Evolutionary conservation across 2,797 vertebrate species (phyloP).

Genomic region (Lepilemur ruficaudatus): DNA sequence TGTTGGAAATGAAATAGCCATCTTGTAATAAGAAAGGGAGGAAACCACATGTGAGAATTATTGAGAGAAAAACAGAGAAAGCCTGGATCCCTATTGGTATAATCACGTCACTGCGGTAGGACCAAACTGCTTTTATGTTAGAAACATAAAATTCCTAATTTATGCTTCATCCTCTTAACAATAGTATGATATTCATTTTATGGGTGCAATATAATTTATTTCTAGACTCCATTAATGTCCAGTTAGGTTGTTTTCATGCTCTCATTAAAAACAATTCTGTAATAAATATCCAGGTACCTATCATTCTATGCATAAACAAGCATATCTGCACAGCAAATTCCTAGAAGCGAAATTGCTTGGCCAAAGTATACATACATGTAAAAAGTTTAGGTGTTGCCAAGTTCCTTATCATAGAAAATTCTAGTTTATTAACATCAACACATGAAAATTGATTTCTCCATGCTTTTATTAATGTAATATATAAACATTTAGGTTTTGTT

Average conservation of each 20-base stretch:
- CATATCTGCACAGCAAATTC: background rate
- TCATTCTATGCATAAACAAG: background rate
- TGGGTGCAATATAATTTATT: background rate
- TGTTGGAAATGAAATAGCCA: background rate
- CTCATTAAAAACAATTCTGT: background rate
- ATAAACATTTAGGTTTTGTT: slow-evolving; percentile 6
- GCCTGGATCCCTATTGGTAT: background rate
- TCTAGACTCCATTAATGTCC: background rate
- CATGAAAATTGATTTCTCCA: background rate
- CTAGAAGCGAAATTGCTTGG: background rate
- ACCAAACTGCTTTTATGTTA: background rate
- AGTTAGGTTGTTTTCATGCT: background rate
- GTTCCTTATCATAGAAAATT: background rate
- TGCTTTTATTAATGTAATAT: background rate
- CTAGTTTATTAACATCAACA: background rate
- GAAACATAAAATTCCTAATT: slow-evolving; percentile 24
- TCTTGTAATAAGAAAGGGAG: background rate
- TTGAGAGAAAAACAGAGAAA: background rate
- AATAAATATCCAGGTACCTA: background rate
- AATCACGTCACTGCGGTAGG: background rate
- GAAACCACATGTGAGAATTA: background rate
- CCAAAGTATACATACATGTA: background rate
- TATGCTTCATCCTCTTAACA: background rate
- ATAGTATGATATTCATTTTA: background rate
- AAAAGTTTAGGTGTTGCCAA: background rate